Evolutionary conservation across 2,113 vertebrate species (phyloP).

Genomic region (Clarias macrocephalus): DNA sequence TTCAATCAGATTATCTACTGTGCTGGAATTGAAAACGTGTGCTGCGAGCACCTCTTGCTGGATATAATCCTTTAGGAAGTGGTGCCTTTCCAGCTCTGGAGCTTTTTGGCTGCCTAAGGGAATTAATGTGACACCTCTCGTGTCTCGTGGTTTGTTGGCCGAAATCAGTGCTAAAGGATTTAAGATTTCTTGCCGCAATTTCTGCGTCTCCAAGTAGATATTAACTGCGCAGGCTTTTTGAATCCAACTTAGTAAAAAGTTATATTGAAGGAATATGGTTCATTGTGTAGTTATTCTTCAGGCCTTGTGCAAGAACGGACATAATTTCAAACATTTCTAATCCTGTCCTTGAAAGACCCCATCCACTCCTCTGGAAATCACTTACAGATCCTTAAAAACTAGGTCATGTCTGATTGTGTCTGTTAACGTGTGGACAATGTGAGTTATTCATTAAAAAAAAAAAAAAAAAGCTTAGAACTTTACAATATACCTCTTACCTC

Average conservation of each 20-base stretch:
- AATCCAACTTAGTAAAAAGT: background rate
- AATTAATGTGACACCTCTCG: conserved; percentile 55
- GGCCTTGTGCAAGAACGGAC: background rate
- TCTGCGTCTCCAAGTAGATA: conserved; percentile 3
- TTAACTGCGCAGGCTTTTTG: conserved; percentile 9
- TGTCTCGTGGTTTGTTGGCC: conserved; percentile 43
- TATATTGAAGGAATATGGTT: background rate
- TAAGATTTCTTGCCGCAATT: conserved; percentile 25
- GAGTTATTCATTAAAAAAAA: background rate
- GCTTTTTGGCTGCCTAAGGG: conserved; percentile 42
- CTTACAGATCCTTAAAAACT: background rate
- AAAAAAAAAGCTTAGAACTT: background rate
- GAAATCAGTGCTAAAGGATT: conserved; percentile 37
- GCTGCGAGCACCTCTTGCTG: conserved; percentile 51
- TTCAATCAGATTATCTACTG: conserved; percentile 49
- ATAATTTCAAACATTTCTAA: background rate
- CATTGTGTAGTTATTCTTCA: background rate
- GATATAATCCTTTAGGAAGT: conserved; percentile 41
- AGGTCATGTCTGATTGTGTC: background rate
- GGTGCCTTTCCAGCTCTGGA: conserved; percentile 28
- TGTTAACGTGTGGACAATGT: background rate
- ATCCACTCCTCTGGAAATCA: background rate
- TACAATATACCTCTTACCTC: background rate
- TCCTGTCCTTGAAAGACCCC: background rate
- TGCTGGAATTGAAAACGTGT: conserved; percentile 47